Evolutionary conservation across 2,113 vertebrate species (phyloP).

Genomic region (Athene noctua): DNA sequence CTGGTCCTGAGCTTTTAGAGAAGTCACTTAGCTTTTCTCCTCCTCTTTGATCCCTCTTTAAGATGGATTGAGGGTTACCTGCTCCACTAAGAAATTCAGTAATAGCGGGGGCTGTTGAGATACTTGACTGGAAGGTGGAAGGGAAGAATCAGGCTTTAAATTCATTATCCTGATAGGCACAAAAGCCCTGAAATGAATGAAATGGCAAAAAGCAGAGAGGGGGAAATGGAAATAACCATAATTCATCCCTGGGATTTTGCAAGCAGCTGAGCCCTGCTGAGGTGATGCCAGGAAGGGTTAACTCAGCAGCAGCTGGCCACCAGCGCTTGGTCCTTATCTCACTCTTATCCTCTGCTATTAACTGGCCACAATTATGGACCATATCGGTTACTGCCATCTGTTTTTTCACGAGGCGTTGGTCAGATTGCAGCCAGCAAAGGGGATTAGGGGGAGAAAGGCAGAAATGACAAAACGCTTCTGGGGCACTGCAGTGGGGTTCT

Average conservation of each 20-base stretch:
- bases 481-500: background rate
- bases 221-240: background rate
- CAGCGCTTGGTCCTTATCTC: constrained; percentile 55
- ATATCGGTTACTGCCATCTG: constrained; percentile 74
- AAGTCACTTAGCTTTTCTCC: background rate
- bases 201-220: background rate
- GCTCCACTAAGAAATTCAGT: background rate
- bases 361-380: constrained; percentile 37
- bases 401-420: constrained; percentile 45
- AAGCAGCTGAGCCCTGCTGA: background rate
- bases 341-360: constrained; percentile 61
- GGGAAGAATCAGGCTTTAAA: background rate
- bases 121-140: background rate
- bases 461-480: constrained; percentile 41
- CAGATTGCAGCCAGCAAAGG: constrained; percentile 51
- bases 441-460: constrained; percentile 68
- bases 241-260: background rate
- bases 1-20: background rate
- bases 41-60: background rate
- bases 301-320: constrained; percentile 66
- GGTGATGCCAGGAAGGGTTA: constrained; percentile 43
- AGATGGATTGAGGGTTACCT: background rate
- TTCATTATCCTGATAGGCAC: background rate
- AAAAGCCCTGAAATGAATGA: background rate
- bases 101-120: accelerated